Conservation (phyloP, 2,113 vertebrate species). For the Corythornis cristatus region DNA sequence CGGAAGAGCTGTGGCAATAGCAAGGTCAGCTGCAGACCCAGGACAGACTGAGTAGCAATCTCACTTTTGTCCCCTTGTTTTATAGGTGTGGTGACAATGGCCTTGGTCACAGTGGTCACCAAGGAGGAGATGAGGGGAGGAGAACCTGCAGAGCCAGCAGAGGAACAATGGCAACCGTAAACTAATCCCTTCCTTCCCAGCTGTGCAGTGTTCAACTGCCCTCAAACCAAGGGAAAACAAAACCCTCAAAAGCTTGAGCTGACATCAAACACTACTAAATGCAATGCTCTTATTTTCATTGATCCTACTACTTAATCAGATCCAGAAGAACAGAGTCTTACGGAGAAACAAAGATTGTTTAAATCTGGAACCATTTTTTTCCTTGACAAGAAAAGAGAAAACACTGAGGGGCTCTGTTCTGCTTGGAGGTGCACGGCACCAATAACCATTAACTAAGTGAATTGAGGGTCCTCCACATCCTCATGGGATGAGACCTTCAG, state of each 20-base stretch:
- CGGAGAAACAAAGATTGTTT: neutral
- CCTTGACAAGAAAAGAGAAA: neutral
- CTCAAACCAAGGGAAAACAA: neutral
- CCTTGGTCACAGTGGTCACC: neutral
- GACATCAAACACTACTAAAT: neutral
- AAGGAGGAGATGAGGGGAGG: neutral
- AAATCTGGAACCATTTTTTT: neutral
- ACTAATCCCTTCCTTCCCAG: neutral
- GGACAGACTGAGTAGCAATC: neutral
- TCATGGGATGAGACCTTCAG: neutral
- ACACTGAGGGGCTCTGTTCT: neutral
- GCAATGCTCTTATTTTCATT: neutral
- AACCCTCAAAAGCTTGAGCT: neutral
- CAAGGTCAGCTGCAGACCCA: neutral
- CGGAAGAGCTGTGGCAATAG: neutral
- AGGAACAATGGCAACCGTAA: neutral
- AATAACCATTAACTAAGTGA: neutral
- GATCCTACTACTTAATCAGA: neutral
- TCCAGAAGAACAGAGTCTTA: neutral
- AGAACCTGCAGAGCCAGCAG: neutral
- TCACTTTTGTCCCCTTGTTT: neutral
- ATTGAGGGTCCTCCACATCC: neutral
- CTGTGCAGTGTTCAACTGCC: neutral
- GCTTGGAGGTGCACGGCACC: neutral
- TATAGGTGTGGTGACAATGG: fast-evolving